Conservation (phyloP, 2,113 vertebrate genomes). For the Piprites chloris region DNA sequence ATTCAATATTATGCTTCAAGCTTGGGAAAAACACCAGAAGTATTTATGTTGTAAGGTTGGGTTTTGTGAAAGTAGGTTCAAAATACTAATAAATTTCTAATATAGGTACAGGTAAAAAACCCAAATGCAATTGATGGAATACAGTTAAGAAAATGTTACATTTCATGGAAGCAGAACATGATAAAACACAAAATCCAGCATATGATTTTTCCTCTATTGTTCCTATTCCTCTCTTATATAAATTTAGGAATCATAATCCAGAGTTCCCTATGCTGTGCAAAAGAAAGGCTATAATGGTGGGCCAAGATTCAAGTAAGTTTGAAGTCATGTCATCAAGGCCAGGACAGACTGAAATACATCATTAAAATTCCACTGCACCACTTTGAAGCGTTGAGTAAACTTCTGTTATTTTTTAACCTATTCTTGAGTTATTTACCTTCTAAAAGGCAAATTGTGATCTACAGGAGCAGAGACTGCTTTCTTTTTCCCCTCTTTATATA, state of each 20-base stretch:
- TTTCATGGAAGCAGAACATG: not conserved
- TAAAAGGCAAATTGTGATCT: not conserved
- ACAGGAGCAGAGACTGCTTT: not conserved
- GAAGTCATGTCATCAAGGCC: not conserved
- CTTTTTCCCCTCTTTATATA: not conserved
- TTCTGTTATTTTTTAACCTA: not conserved
- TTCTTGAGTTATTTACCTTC: not conserved
- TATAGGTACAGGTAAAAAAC: not conserved
- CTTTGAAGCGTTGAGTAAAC: not conserved
- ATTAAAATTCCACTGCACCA: not conserved
- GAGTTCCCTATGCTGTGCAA: not conserved
- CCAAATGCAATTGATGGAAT: fast-evolving
- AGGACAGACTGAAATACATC: not conserved
- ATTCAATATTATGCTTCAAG: not conserved
- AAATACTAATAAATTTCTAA: not conserved
- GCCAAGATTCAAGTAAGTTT: not conserved
- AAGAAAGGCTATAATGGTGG: not conserved
- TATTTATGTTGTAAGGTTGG: not conserved
- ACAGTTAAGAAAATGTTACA: not conserved
- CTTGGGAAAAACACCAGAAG: not conserved
- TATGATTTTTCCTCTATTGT: not conserved
- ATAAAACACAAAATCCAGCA: not conserved
- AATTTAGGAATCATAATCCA: not conserved
- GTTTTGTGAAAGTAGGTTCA: not conserved
- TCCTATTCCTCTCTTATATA: not conserved